Base-by-base conservation (phyloP, 2,888 invertebrate species). In the Drosophila limbata region DNA sequence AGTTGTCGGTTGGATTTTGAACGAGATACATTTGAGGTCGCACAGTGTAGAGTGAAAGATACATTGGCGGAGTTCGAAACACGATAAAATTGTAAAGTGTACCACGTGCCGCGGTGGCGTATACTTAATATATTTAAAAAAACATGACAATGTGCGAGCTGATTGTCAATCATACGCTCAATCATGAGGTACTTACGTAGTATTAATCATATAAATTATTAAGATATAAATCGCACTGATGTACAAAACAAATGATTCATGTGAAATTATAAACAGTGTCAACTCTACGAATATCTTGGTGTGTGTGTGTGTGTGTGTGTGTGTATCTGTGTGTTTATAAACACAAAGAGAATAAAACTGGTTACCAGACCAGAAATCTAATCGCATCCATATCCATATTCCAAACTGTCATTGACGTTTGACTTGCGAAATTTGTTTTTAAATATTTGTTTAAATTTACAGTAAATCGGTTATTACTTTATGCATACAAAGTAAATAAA, bases 121-220 rank as follows among this genome's bases (percentile, higher is more conserved):
- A 55, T 64, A 69, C 63, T 69, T 51, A 53, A 80, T 66, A 80
- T 66, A 73, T 66, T 60, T 57, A 33, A 21, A 35, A 35, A n/a
- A 35, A 11, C n/a, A 67, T 73, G 62, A 85, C 65, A 55, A 91
- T 91, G 91, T 91, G 91, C 78, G 91, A 91, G 83, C 81, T 91
- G 79, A 79, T 90, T 51, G 77, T 91, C 76, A 90, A 89, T 81
- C 89, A 89, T 74, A 76, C 82, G 65, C 77, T 88, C 67, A 84
- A 89, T 57, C 87, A 84, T 67, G 82, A 91, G 91, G 91, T 91
- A 91, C 15, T 28, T 9, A 31, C 17, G 1, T 40, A 33, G 17
- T 19, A 19, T 33, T 42, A 35, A 19, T 4, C 11, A n/a, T 21
- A 33, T 21, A 11, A 44, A n/a, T 44, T 61, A 52, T 35, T 61